These are phyloP conservation scores for Centrocercus urophasianus DNA, from an alignment of 2,113 vertebrate species.

Conservation along the genomic window DNA sequence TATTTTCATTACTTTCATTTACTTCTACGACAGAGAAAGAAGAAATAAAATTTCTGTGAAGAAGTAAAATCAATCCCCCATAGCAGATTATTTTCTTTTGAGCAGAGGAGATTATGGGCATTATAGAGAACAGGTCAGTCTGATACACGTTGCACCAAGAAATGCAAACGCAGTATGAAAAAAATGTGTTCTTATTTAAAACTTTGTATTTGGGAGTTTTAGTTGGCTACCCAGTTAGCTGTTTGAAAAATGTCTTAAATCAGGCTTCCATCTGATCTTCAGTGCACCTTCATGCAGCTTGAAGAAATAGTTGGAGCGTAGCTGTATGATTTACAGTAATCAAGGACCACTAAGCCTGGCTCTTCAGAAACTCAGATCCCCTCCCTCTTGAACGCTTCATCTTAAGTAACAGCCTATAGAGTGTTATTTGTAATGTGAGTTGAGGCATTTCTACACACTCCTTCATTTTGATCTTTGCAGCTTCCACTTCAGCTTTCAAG, in stretches of 20 bases:
- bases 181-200: background rate
- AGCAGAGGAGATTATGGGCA: background rate
- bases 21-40: background rate
- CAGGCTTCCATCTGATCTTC: background rate
- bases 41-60: background rate
- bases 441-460: background rate
- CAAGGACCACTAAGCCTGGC: background rate
- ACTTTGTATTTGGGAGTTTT: background rate
- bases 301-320: background rate
- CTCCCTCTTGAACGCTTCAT: background rate
- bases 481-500: background rate
- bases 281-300: background rate
- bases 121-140: background rate
- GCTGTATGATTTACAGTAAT: background rate
- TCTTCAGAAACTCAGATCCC: background rate
- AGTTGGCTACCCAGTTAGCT: background rate
- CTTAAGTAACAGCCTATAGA: background rate
- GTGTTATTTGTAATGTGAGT: background rate
- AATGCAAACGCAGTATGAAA: background rate
- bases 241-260: background rate
- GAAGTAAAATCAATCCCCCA: background rate
- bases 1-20: slow-evolving; percentile 16
- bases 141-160: background rate
- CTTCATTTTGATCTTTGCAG: background rate
- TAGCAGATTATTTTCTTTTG: background rate